phyloP scores from a whole-genome alignment of 1,140 invertebrate species.

The Araneus ventricosus region DNA sequence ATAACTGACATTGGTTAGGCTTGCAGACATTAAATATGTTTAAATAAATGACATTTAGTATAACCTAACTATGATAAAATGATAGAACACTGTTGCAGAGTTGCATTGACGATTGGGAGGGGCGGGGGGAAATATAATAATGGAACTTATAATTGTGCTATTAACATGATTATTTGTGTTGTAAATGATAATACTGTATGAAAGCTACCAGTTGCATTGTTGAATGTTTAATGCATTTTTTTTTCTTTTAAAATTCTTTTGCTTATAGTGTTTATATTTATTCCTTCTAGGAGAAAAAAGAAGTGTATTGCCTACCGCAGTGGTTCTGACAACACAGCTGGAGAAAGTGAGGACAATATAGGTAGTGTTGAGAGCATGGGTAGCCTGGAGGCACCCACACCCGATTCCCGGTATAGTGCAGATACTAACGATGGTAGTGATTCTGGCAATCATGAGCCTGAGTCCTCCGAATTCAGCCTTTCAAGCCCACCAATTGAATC shows the following conservation, averaged over 20 bases:
- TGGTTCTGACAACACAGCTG: constrained; percentile 85
- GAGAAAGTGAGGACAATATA: constrained; percentile 81
- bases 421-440: constrained; percentile 82
- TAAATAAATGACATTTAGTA: too few species aligned
- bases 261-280: constrained; percentile 70
- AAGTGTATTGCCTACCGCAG: constrained; percentile 95
- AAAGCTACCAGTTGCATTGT: background rate
- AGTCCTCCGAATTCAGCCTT: constrained; percentile 73
- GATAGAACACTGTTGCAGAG: too few species aligned
- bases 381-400: constrained; percentile 83
- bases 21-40: too few species aligned
- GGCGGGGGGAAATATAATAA: too few species aligned
- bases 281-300: constrained; percentile 94
- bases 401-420: constrained; percentile 82
- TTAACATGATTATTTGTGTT: too few species aligned
- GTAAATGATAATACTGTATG: background rate
- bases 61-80: too few species aligned
- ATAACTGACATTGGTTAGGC: too few species aligned
- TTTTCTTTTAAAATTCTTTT: background rate
- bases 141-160: too few species aligned
- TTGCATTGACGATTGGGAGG: too few species aligned
- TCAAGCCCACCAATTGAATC: constrained; percentile 67
- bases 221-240: background rate
- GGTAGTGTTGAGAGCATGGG: constrained; percentile 82
- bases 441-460: constrained; percentile 70